phyloP scores from a whole-genome alignment of 2,888 invertebrate genomes.

The Elysia crispata region DNA sequence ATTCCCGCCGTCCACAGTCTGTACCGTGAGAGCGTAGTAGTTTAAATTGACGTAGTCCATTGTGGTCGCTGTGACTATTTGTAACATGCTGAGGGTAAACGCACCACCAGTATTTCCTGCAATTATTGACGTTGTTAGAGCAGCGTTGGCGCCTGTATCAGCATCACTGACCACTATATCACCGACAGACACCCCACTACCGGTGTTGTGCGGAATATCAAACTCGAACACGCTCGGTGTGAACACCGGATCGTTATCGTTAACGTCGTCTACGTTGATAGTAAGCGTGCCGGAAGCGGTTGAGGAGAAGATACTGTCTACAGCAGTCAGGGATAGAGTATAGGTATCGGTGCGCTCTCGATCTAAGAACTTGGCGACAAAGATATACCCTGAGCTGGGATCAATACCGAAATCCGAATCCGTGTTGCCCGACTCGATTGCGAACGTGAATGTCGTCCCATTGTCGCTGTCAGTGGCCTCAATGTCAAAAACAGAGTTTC shows the following conservation, averaged over 20 bases:
- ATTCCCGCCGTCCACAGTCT: constrained; percentile 56
- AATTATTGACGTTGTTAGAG: constrained; percentile 85
- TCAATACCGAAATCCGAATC: constrained; percentile 89
- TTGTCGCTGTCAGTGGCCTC: constrained; percentile 93
- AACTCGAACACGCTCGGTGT: constrained; percentile 81
- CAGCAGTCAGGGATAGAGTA: constrained; percentile 53
- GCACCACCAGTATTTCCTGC: constrained; percentile 57
- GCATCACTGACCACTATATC: constrained; percentile 89
- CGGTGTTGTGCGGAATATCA: constrained; percentile 91
- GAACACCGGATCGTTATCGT: constrained; percentile 86
- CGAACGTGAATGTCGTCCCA: constrained; percentile 92
- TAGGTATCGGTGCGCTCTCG: constrained; percentile 82
- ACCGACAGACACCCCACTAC: constrained; percentile 89
- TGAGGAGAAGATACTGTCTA: constrained; percentile 40
- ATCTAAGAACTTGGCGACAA: constrained; percentile 88
- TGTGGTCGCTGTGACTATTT: constrained; percentile 50
- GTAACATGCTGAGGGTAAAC: constrained; percentile 53
- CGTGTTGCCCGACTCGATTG: constrained; percentile 87
- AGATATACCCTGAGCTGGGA: constrained; percentile 91
- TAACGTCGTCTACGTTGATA: constrained; percentile 91
- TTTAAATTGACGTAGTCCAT: constrained; percentile 56
- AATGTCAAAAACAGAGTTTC: constrained; percentile 89
- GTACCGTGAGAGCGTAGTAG: constrained; percentile 57
- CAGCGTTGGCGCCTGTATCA: constrained; percentile 89
- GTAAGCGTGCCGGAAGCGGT: constrained; percentile 81